A percentile compares a stretch with the other conserved stretches of the same genome.
Evolutionary conservation across 2,888 invertebrate genomes (phyloP).

Genomic region (Lasioglossum figueresi): DNA sequence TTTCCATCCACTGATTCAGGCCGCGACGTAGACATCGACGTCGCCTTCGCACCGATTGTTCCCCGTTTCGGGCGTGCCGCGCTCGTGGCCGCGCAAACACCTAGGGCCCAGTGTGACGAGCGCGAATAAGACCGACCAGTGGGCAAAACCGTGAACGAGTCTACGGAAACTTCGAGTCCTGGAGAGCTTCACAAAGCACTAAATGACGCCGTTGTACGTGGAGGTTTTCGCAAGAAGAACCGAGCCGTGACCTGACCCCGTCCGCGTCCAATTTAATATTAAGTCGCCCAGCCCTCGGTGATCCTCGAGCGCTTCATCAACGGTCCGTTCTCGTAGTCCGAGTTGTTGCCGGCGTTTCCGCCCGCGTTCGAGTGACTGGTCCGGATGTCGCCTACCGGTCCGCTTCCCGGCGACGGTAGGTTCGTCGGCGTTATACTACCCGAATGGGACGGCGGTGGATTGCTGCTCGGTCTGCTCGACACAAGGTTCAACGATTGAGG

Average conservation of each 20-base stretch:
- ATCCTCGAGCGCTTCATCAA: slow-evolving; percentile 94
- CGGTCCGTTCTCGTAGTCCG: slow-evolving; percentile 88
- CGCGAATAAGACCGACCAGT: slow-evolving; percentile 5
- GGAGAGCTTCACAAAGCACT: slow-evolving; percentile 75
- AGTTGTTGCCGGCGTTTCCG: slow-evolving; percentile 83
- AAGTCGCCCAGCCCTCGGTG: slow-evolving; percentile 96
- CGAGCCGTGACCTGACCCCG: slow-evolving; percentile 41
- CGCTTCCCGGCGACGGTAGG: slow-evolving; percentile 88
- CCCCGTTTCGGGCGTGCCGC: slow-evolving; percentile 14
- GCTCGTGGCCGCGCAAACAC: not conserved
- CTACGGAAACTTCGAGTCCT: slow-evolving; percentile 54
- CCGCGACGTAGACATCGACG: not conserved
- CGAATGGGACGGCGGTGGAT: slow-evolving; percentile 84
- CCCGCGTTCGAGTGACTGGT: slow-evolving; percentile 79
- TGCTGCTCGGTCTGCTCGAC: slow-evolving; percentile 81
- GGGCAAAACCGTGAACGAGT: slow-evolving; percentile 42
- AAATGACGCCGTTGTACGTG: slow-evolving; percentile 76
- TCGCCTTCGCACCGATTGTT: slow-evolving; percentile 12
- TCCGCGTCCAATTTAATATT: slow-evolving; percentile 83
- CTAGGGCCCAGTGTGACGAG: not conserved
- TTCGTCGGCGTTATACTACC: slow-evolving; percentile 94
- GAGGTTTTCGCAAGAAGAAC: slow-evolving; percentile 68
- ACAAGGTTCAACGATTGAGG: slow-evolving; percentile 81
- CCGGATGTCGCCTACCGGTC: slow-evolving; percentile 86
- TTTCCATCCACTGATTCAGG: slow-evolving; percentile 32